These are phyloP conservation scores for Pygmarrhopalites habei DNA, from an alignment of 1,140 invertebrate genomes.

Conservation along the genomic window DNA sequence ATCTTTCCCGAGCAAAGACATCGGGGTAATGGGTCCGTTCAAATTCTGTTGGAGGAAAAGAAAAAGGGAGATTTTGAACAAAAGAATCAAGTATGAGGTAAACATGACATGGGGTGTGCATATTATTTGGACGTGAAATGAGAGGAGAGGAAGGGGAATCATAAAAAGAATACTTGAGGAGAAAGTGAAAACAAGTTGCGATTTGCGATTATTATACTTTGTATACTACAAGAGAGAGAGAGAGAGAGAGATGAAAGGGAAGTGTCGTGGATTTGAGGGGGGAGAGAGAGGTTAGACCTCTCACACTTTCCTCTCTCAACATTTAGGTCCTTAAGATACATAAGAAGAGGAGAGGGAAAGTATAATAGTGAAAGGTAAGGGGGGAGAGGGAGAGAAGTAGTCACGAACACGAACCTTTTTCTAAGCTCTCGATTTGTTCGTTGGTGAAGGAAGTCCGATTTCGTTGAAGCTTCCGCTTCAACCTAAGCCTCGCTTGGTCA, in stretches of 20 bases:
- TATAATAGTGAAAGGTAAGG: background rate
- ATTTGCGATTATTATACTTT: no score
- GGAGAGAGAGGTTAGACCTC: no score
- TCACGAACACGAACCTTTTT: slow-evolving; percentile 69
- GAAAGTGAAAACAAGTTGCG: no score
- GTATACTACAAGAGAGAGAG: no score
- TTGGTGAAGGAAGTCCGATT: slow-evolving; percentile 98
- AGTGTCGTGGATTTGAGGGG: background rate
- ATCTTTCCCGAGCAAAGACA: slow-evolving; percentile 88
- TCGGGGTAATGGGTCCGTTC: slow-evolving; percentile 89
- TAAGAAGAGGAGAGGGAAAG: background rate
- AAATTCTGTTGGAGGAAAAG: slow-evolving; percentile 55
- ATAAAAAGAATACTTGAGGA: no score
- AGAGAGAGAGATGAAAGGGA: slow-evolving; percentile 1
- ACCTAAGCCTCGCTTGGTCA: slow-evolving; percentile 73
- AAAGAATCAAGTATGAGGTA: slow-evolving; percentile 5
- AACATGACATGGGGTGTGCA: no score
- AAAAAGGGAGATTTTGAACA: slow-evolving; percentile 2
- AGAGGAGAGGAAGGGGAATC: no score
- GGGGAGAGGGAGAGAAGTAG: background rate
- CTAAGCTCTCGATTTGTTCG: slow-evolving; percentile 96
- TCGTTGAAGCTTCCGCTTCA: slow-evolving; percentile 94
- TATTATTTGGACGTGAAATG: no score
- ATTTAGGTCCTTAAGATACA: background rate
- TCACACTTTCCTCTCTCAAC: background rate